Conservation (phyloP, 2,797 vertebrate genomes). For the Danionella dracula region DNA sequence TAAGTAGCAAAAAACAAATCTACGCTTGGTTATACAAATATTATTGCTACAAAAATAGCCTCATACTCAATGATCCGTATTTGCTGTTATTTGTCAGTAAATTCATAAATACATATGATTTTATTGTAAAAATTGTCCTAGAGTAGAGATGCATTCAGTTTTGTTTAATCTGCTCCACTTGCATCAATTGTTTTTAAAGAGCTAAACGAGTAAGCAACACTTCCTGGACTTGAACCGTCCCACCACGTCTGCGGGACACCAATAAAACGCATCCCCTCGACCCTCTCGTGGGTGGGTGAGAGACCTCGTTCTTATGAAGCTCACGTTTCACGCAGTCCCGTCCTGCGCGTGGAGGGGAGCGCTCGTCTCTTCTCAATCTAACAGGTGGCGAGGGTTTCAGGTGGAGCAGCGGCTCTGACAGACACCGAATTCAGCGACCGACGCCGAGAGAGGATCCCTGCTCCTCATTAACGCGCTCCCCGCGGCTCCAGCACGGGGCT, state of each 20-base stretch:
- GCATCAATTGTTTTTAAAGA: no score
- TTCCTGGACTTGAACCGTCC: constrained; percentile 45
- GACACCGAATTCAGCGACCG: constrained; percentile 22
- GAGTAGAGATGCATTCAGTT: no score
- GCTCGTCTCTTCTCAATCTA: constrained; percentile 55
- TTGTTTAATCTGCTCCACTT: no score
- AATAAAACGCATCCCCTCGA: not conserved
- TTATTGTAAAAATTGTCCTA: no score
- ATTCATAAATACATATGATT: no score
- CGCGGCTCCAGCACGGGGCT: not conserved
- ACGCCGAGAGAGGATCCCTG: constrained; percentile 11
- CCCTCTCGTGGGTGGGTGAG: not conserved
- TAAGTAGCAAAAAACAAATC: no score
- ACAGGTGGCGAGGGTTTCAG: constrained; percentile 64
- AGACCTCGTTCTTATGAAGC: no score
- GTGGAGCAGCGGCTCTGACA: constrained; percentile 40
- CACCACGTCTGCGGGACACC: constrained; percentile 15
- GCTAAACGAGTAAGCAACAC: constrained; percentile 13
- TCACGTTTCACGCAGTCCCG: no score
- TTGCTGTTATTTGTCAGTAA: no score
- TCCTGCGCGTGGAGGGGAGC: not conserved
- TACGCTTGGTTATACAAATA: no score
- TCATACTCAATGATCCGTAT: no score
- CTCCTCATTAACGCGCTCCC: not conserved
- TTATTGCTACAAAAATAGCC: no score